Evolutionary conservation across 2,113 vertebrate genomes (phyloP), one percentile per base, ranked within the genome.

Genomic region (Willisornis vidua): DNA sequence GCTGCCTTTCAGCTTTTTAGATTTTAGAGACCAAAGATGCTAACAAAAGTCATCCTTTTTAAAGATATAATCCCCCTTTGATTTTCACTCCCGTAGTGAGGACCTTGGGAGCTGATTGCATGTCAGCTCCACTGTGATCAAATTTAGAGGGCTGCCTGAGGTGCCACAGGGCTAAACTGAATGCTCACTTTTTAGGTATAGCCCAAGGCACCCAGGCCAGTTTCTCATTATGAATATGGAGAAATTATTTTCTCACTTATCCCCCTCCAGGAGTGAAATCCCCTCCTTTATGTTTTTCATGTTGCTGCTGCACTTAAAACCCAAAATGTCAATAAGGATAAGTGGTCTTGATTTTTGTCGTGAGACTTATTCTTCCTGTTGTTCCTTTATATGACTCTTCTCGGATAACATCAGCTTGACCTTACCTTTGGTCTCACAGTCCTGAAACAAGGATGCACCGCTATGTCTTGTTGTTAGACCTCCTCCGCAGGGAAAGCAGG

Each of bases 371-470:
- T 20, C 39, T 59, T 55, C 26, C 55, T 66, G 22, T 18, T 68
- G 8, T 59, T 89, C 51, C 54, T 76, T 72, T 49, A 31, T 12
- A 41, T 10, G 8, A 48, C 41, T 78, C 29, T 71, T 79, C 51
- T 61, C 58, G 72, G 23, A 76, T 49, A 52, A 52, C 51, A 51
- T 51, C 14, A 57, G 20, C 52, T 35, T 13, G 33, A 66, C 55
- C 96, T 97, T 94, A 99, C 99, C 99, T 99, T 98, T 99, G 61
- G 99, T 99, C 96, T 99, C 99, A 72, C 99, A 99, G 96, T 99
- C 98, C 97, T 99, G 99, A 80, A 99, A 99, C 39, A 98, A 97
- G 48, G 98, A 96, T 14, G 99, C 98, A 51, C 98, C 96, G 0
- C 68, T 97, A 29, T 98, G 97, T 89, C 98, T 99, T 49, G 99